Conservation (phyloP, 2,113 vertebrate genomes). For the Gracilinanus agilis region DNA sequence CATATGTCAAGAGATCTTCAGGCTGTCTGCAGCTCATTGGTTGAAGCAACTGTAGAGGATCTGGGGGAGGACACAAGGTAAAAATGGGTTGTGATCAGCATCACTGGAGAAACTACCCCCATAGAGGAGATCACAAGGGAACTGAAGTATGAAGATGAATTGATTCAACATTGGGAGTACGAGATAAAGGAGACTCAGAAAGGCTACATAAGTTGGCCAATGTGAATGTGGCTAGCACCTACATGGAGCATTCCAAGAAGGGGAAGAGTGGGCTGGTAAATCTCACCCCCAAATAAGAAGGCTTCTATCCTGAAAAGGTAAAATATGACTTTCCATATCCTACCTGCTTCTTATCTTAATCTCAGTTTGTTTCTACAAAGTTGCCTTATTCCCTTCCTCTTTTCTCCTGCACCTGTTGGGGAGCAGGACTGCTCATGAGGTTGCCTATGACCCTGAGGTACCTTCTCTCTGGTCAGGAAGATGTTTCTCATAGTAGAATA, state of each 20-base stretch:
- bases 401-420: not conserved
- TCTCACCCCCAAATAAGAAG: not conserved
- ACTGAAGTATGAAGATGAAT: not conserved
- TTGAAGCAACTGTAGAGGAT: not conserved
- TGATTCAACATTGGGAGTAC: not conserved
- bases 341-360: not conserved
- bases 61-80: not conserved
- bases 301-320: not conserved
- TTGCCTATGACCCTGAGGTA: not conserved
- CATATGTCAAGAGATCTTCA: not conserved
- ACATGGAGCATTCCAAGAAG: no score
- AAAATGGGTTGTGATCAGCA: not conserved
- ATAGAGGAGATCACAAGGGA: not conserved
- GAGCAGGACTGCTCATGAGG: not conserved
- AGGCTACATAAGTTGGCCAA: not conserved
- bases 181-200: not conserved
- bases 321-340: not conserved
- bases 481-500: not conserved
- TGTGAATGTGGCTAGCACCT: not conserved
- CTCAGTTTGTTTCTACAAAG: not conserved
- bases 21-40: not conserved
- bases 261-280: no score
- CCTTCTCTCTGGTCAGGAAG: not conserved
- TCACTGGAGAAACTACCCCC: not conserved
- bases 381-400: not conserved